Percentiles rank a stretch among this genome's conserved stretches.
Conservation (phyloP, 2,797 vertebrate species). For the Cheirogaleus major region DNA sequence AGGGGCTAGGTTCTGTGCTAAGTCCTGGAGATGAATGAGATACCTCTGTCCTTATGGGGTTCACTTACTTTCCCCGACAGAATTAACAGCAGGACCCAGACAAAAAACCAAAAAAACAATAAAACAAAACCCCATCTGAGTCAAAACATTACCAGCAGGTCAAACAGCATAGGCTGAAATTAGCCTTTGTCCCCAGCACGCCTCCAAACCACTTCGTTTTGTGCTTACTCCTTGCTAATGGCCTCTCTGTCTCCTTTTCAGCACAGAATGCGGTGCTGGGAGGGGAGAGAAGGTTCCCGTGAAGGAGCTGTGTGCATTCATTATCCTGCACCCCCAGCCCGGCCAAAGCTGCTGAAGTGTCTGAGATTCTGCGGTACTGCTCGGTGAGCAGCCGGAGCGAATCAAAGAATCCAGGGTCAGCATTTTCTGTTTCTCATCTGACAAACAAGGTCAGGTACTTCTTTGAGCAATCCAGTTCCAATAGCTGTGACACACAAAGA, state of each 20-base stretch:
- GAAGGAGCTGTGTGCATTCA: slow-evolving; percentile 12
- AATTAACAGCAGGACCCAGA: slow-evolving; percentile 31
- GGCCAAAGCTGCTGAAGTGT: neutral
- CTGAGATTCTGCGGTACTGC: slow-evolving; percentile 5
- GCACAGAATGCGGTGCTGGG: neutral
- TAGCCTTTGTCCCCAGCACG: neutral
- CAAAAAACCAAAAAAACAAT: neutral
- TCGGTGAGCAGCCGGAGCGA: slow-evolving; percentile 21
- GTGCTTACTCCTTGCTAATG: slow-evolving; percentile 24
- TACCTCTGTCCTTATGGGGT: neutral
- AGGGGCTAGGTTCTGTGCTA: neutral
- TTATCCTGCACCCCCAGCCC: slow-evolving; percentile 1
- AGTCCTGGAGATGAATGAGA: neutral
- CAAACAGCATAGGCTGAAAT: neutral
- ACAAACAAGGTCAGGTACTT: slow-evolving; percentile 57
- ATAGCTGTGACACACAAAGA: slow-evolving; percentile 31
- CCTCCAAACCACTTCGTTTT: neutral
- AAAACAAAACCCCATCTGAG: neutral
- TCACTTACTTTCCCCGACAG: neutral
- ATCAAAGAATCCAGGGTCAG: slow-evolving; percentile 57
- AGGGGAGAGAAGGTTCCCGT: neutral
- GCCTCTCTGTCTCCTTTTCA: neutral
- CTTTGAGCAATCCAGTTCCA: slow-evolving; percentile 43
- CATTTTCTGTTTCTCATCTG: slow-evolving; percentile 55
- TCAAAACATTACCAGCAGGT: neutral